Percentiles rank a stretch among this genome's conserved stretches.
Conservation (phyloP, 2,888 invertebrate genomes). For the Caenorhabditis auriculariae region DNA sequence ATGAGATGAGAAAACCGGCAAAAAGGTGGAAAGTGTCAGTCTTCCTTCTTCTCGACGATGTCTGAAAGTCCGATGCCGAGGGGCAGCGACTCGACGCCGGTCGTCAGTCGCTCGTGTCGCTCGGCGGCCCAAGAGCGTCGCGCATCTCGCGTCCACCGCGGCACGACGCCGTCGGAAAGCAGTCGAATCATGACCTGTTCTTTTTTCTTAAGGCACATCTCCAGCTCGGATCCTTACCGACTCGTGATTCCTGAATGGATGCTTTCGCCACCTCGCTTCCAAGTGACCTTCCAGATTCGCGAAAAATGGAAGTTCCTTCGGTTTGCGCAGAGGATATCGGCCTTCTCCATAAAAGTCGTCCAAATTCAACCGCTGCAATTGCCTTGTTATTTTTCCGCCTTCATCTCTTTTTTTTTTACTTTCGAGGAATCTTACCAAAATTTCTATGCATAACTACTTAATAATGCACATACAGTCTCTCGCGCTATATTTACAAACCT, state of each 20-base stretch:
- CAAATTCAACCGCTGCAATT: constrained; percentile 56
- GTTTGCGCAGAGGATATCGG: constrained; percentile 53
- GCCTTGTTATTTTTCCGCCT: no score
- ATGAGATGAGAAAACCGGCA: no score
- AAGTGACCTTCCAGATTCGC: constrained; percentile 47
- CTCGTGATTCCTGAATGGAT: constrained; percentile 62
- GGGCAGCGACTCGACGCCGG: constrained; percentile 52
- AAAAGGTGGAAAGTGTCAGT: no score
- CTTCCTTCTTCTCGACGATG: constrained; percentile 42
- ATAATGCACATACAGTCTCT: no score
- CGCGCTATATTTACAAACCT: no score
- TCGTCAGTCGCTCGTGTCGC: constrained; percentile 37
- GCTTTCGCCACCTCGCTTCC: constrained; percentile 57
- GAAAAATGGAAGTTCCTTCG: constrained; percentile 48
- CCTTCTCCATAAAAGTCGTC: constrained; percentile 64
- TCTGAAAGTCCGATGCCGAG: constrained; percentile 55
- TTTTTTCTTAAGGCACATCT: neutral
- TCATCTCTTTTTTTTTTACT: no score
- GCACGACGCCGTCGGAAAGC: constrained; percentile 56
- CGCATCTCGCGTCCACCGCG: constrained; percentile 57
- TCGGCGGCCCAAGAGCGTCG: constrained; percentile 32
- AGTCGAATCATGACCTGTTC: constrained; percentile 53
- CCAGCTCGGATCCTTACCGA: constrained; percentile 26
- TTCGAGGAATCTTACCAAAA: no score
- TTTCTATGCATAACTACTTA: no score